Percentiles rank a stretch among this genome's conserved stretches.
Evolutionary conservation across 2,113 vertebrate genomes (phyloP).

Genomic region (Macquaria australasica): DNA sequence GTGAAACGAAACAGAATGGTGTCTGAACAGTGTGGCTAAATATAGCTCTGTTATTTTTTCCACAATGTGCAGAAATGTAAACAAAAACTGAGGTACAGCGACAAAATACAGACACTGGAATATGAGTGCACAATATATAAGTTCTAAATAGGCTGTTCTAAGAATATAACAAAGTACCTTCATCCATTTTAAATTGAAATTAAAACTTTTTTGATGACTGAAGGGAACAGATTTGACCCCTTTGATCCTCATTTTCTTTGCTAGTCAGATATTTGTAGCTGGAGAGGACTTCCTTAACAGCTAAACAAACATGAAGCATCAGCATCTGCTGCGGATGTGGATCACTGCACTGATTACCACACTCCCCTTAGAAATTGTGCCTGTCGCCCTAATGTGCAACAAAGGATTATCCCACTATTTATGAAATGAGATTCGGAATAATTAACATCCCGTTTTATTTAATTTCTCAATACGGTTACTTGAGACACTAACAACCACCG

Average conservation of each 20-base stretch:
- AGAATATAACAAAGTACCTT: neutral
- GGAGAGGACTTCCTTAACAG: slow-evolving; percentile 41
- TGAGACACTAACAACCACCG: slow-evolving; percentile 1
- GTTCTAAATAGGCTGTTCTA: neutral
- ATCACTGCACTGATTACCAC: slow-evolving; percentile 50
- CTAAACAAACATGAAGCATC: slow-evolving; percentile 55
- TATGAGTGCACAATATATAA: neutral
- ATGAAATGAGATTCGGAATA: slow-evolving; percentile 38
- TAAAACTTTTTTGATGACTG: slow-evolving; percentile 12
- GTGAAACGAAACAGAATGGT: neutral
- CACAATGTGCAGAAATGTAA: neutral
- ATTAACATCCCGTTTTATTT: slow-evolving; percentile 29
- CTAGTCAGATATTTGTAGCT: slow-evolving; percentile 28
- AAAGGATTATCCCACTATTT: slow-evolving; percentile 48
- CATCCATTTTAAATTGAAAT: neutral
- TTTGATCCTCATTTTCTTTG: slow-evolving; percentile 10
- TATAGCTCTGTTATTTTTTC: neutral
- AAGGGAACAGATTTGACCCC: slow-evolving; percentile 8
- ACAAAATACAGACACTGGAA: neutral
- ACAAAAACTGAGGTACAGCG: neutral
- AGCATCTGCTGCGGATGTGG: slow-evolving; percentile 61
- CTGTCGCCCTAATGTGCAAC: slow-evolving; percentile 32
- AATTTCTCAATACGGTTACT: slow-evolving; percentile 4
- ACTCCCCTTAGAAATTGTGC: slow-evolving; percentile 21
- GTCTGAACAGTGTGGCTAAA: neutral